phyloP scores from a whole-genome alignment of 2,888 invertebrate genomes.

The Drosophila quinaria region DNA sequence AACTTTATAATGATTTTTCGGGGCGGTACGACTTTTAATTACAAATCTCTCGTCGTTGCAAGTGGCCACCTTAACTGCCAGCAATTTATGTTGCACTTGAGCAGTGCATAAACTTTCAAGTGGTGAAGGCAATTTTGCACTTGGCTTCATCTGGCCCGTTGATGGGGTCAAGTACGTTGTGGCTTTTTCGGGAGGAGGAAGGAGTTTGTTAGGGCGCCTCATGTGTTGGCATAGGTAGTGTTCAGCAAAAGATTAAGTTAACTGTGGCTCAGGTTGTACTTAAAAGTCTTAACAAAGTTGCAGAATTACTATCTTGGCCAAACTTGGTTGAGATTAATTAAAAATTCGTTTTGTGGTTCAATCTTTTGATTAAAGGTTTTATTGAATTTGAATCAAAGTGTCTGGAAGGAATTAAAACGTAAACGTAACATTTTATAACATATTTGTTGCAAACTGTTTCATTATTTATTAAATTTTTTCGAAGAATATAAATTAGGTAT shows the following conservation, averaged over 20 bases:
- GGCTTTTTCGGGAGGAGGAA: not conserved
- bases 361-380: constrained; percentile 23
- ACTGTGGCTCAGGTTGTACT: constrained; percentile 28
- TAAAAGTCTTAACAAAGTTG: constrained; percentile 41
- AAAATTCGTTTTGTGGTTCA: constrained; percentile 29
- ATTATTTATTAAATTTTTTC: not conserved
- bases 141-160: constrained; percentile 65
- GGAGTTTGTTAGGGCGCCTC: not conserved
- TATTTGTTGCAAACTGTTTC: not conserved
- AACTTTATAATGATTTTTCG: constrained; percentile 52
- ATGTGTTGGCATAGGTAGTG: constrained; percentile 44
- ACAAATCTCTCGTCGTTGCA: constrained; percentile 45
- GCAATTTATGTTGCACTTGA: constrained; percentile 78
- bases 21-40: constrained; percentile 64
- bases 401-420: not conserved
- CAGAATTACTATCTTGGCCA: constrained; percentile 28
- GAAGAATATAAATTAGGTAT: not conserved
- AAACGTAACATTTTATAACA: not conserved
- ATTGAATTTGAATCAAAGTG: constrained; percentile 6
- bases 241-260: constrained; percentile 35
- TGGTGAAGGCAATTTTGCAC: constrained; percentile 76
- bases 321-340: constrained; percentile 39
- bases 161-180: constrained; percentile 41
- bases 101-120: constrained; percentile 69
- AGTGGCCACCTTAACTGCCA: constrained; percentile 55